A percentile compares a stretch with the other conserved stretches of the same genome.
These are phyloP conservation scores for Petrolisthes cinctipes DNA, from an alignment of 2,888 invertebrate genomes.

Conservation along the genomic window DNA sequence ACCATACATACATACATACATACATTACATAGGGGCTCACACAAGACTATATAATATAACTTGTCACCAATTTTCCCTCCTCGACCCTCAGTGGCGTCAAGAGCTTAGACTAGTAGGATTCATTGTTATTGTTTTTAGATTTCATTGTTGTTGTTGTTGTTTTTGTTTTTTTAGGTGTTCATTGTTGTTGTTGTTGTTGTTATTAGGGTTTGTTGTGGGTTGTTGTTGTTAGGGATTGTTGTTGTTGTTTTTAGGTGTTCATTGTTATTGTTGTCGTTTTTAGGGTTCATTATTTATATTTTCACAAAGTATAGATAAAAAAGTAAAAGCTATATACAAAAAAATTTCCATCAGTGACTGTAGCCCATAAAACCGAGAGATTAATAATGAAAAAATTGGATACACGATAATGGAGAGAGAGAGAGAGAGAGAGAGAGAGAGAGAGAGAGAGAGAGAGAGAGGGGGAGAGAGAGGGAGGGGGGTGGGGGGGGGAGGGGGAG, in stretches of 20 bases:
- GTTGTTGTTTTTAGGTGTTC: neutral
- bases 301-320: no score
- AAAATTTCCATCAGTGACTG: no score
- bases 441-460: neutral
- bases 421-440: conserved; percentile 16
- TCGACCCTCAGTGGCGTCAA: no score
- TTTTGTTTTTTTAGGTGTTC: neutral
- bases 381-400: neutral
- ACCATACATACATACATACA: no score
- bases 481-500: neutral
- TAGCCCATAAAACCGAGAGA: no score
- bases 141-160: neutral
- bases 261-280: neutral
- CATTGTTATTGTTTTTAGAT: neutral
- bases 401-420: neutral
- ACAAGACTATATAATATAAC: no score
- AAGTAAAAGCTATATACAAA: no score
- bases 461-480: neutral
- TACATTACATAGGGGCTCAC: no score
- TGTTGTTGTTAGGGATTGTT: neutral
- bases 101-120: neutral
- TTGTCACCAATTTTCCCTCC: no score
- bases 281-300: neutral
- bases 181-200: neutral
- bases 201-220: neutral